A percentile compares a stretch with the other conserved stretches of the same genome.
Evolutionary conservation across 2,797 vertebrate species (phyloP).

Genomic region (Ataeniobius toweri): DNA sequence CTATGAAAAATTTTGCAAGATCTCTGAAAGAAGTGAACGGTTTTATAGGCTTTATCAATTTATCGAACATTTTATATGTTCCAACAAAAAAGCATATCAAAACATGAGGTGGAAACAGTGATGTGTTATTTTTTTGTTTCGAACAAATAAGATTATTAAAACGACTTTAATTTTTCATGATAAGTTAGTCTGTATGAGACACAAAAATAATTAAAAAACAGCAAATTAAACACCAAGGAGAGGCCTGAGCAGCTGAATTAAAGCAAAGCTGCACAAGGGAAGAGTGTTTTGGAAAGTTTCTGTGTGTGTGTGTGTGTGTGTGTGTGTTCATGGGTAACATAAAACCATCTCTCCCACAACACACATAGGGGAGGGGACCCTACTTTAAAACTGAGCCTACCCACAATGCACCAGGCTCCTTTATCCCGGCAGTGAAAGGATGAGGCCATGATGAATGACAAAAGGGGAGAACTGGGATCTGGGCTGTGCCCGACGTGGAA

Average conservation of each 20-base stretch:
- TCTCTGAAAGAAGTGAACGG: neutral
- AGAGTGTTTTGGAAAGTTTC: slow-evolving; percentile 57
- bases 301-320: slow-evolving; percentile 57
- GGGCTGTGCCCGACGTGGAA: slow-evolving; percentile 71
- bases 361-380: slow-evolving; percentile 75
- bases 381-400: slow-evolving; percentile 79
- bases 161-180: neutral
- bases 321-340: slow-evolving; percentile 69
- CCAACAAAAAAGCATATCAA: neutral
- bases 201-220: slow-evolving; percentile 1
- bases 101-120: neutral
- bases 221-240: neutral
- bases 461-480: slow-evolving; percentile 79
- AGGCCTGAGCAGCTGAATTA: neutral
- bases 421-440: slow-evolving; percentile 84
- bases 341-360: slow-evolving; percentile 76
- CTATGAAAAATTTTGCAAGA: neutral
- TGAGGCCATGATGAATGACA: slow-evolving; percentile 81
- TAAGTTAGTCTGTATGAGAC: neutral
- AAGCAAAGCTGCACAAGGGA: slow-evolving; percentile 24
- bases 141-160: neutral
- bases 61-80: neutral
- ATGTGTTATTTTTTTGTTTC: too few species aligned
- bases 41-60: neutral
- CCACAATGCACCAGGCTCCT: slow-evolving; percentile 81